Base-by-base conservation (phyloP, 1,140 invertebrate species). In the Papilio polytes region DNA sequence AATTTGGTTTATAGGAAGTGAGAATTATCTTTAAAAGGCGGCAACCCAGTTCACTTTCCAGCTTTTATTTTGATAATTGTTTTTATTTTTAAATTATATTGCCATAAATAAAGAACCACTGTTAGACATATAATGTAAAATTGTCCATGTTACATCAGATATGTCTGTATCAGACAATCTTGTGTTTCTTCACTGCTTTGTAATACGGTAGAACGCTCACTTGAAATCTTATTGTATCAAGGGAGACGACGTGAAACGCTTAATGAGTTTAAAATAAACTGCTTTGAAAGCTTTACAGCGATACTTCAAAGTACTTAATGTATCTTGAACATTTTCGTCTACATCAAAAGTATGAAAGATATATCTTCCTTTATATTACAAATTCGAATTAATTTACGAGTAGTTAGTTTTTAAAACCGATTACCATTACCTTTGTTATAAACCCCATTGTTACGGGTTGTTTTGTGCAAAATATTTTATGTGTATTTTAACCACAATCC, bases 191-290 rank as follows among this genome's bases (percentile, higher is more conserved):
- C 12, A 63, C 22, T 63, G 22, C 22, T 26, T 31, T 63, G 59
- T 63, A 63, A 63, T 6, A 51, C 48, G 48, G 53, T 26, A 13
- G 59, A 63, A 63, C 9, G 20, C 59, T 26, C 59, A 63, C 59
- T 63, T 22, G 59, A 63, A 63, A 63, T 63, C 59, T 63, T 26
- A 63, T 63, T 63, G 22, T 63, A 63, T 63, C 59, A 63, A 63
- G 22, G 26, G 59, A 63, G 59, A 63, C 59, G 59, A 63, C 9
- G 59, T 15, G 59, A 63, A 63, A 63, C 9, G 59, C 59, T 63
- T 63, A 63, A 63, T 63, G 59, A 63, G 59, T 63, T 63, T 63
- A 63, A 63, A 63, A 63, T 63, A 63, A n/a, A 56, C 53, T 56
- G n/a, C 59, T 15, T 63, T 63, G 59, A 63, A 63, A 63, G 59